These are phyloP conservation scores for Euleptes europaea DNA, from an alignment of 2,113 vertebrate genomes.

Conservation along the genomic window DNA sequence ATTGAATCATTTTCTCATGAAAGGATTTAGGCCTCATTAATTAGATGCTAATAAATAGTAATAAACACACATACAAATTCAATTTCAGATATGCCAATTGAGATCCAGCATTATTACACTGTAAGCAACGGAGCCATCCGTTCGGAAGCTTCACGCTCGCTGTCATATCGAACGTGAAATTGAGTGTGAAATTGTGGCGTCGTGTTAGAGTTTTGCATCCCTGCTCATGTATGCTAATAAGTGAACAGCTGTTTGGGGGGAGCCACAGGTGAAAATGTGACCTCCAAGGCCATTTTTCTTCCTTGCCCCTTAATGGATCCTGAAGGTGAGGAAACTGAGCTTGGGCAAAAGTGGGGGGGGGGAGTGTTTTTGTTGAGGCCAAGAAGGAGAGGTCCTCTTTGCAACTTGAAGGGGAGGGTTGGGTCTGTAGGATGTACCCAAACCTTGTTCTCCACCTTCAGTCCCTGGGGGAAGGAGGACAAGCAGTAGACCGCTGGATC, in stretches of 20 bases:
- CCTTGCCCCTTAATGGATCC: not conserved
- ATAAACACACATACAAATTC: conserved; percentile 62
- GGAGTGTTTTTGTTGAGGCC: too few species aligned
- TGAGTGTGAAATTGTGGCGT: conserved; percentile 17
- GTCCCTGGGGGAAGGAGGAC: not conserved
- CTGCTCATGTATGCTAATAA: not conserved
- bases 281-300: not conserved
- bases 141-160: conserved; percentile 29
- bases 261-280: not conserved
- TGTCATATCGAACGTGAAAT: not conserved
- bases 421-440: not conserved
- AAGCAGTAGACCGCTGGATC: not conserved
- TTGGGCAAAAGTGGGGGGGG: too few species aligned
- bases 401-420: not conserved
- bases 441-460: not conserved
- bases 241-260: not conserved
- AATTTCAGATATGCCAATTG: conserved; percentile 60
- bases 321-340: too few species aligned
- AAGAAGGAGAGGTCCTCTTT: too few species aligned
- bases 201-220: too few species aligned
- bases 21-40: conserved; percentile 76
- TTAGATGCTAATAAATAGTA: conserved; percentile 78
- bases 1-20: conserved; percentile 80
- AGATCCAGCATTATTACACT: conserved; percentile 49
- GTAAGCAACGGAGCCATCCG: conserved; percentile 28